phyloP scores from a whole-genome alignment of 2,113 vertebrate species.

The Mixornis gularis region DNA sequence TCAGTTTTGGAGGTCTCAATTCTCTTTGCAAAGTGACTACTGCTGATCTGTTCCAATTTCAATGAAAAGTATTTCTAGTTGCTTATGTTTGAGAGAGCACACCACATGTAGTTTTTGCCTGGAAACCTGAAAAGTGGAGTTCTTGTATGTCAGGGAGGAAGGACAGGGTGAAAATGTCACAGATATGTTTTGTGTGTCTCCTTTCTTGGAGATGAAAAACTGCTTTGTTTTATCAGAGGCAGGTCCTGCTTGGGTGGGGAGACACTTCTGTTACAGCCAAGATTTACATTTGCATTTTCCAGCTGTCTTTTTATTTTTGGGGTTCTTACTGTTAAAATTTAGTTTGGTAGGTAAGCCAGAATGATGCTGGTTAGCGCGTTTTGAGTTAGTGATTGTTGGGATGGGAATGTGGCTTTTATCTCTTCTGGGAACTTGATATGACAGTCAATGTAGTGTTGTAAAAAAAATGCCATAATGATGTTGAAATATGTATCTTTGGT shows the following conservation, averaged over 20 bases:
- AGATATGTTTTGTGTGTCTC: not conserved
- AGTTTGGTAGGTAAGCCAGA: not conserved
- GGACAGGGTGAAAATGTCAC: not conserved
- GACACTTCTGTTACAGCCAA: not conserved
- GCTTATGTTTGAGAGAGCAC: fast-evolving
- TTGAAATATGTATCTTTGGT: not conserved
- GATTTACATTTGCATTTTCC: not conserved
- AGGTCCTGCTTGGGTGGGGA: not conserved
- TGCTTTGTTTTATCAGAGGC: not conserved
- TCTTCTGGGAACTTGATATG: not conserved
- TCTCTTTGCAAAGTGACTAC: not conserved
- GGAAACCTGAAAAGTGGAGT: not conserved
- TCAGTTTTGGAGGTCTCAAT: not conserved
- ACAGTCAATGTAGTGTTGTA: not conserved
- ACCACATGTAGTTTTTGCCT: not conserved
- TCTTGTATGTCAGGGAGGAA: not conserved
- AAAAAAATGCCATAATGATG: not conserved
- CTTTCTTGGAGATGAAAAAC: not conserved
- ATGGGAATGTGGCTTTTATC: not conserved
- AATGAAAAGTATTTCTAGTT: not conserved
- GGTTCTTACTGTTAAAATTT: not conserved
- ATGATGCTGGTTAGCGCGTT: not conserved
- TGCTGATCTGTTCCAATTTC: not conserved
- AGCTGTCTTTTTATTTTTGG: not conserved
- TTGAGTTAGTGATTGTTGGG: not conserved